These are phyloP conservation scores for Labia minor DNA, from an alignment of 2,888 invertebrate species.

Conservation along the genomic window DNA sequence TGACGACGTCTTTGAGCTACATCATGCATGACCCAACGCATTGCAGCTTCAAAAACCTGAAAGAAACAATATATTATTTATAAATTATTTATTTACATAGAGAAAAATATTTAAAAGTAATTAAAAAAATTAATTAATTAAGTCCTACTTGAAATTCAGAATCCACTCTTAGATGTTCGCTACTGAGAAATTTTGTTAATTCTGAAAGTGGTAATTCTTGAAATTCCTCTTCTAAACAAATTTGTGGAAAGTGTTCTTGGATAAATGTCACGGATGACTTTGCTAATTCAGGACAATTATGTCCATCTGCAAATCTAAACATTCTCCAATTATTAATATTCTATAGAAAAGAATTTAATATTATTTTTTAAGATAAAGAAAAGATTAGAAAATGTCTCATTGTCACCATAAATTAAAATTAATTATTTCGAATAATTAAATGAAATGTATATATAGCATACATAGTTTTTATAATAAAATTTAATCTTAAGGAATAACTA, in stretches of 20 bases:
- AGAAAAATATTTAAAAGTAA: too few species aligned
- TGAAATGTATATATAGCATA: too few species aligned
- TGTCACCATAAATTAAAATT: background rate
- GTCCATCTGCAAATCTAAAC: slow-evolving; percentile 82
- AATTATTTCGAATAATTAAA: too few species aligned
- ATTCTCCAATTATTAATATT: background rate
- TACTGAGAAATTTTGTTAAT: slow-evolving; percentile 64
- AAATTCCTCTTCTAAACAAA: slow-evolving; percentile 73
- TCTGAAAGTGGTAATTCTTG: slow-evolving; percentile 68
- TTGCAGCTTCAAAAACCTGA: slow-evolving; percentile 70
- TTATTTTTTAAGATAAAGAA: background rate
- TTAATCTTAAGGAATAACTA: background rate
- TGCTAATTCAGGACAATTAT: slow-evolving; percentile 67
- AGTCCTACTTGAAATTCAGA: slow-evolving; percentile 73
- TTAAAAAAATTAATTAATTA: background rate
- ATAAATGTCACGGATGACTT: slow-evolving; percentile 70
- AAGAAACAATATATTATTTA: slow-evolving; percentile 18
- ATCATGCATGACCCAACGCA: slow-evolving; percentile 79
- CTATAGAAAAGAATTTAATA: too few species aligned
- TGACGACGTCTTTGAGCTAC: slow-evolving; percentile 63
- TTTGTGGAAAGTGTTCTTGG: slow-evolving; percentile 72
- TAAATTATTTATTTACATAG: too few species aligned
- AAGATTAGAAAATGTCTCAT: background rate
- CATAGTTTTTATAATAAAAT: too few species aligned
- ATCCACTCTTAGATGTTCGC: slow-evolving; percentile 78